phyloP scores from a whole-genome alignment of 2,888 invertebrate species.

The Meghimatium bilineatum region DNA sequence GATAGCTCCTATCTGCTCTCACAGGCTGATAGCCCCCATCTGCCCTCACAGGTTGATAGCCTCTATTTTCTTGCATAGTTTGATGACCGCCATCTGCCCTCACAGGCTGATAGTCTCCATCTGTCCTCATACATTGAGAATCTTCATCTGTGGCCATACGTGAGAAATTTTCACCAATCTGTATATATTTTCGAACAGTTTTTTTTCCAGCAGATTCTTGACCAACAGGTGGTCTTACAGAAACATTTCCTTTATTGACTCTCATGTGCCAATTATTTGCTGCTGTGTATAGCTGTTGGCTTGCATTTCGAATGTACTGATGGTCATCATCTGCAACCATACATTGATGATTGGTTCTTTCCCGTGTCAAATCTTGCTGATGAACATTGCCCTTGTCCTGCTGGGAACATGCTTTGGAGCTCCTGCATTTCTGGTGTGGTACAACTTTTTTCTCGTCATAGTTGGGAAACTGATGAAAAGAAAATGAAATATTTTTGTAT shows the following conservation, averaged over 20 bases:
- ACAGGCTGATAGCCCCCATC: neutral
- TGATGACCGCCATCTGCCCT: neutral
- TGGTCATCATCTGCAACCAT: neutral
- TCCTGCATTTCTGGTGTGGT: too few species aligned
- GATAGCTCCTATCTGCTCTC: neutral
- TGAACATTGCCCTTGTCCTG: neutral
- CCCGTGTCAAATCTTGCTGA: neutral
- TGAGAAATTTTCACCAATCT: neutral
- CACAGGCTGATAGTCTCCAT: neutral
- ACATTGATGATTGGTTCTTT: neutral
- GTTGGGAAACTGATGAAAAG: neutral
- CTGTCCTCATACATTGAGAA: neutral
- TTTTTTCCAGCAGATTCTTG: neutral
- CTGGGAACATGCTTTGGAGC: neutral
- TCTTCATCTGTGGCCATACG: neutral
- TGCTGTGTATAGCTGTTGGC: neutral
- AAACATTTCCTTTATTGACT: neutral
- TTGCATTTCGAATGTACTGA: neutral
- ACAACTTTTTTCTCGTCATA: neutral
- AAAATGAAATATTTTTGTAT: neutral
- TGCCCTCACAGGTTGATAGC: neutral
- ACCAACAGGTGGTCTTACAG: neutral
- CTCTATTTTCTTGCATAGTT: neutral
- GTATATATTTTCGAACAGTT: neutral
- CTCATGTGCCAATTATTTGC: neutral